A percentile compares a stretch with the other conserved stretches of the same genome.
Evolutionary conservation across 92 coral and sea anemone genomes (phyloP).

Genomic region (Porites cylindrica): DNA sequence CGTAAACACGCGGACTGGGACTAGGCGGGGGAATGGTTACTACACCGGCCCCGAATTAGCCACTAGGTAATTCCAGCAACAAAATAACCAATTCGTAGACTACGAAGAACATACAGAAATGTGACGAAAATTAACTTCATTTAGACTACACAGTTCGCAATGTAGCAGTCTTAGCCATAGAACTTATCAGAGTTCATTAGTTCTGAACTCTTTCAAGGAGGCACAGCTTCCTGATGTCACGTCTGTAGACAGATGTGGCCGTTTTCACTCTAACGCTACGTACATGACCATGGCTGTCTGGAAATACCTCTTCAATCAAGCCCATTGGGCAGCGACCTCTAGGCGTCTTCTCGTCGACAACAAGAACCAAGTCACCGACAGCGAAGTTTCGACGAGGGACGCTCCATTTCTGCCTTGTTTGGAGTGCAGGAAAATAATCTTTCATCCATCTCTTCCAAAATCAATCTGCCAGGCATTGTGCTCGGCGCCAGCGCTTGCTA

Average conservation of each 20-base stretch:
- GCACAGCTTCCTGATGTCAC: conserved; percentile 54
- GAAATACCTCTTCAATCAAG: conserved; percentile 42
- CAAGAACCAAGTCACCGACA: conserved; percentile 48
- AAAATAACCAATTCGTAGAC: too few species aligned
- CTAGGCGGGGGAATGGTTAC: too few species aligned
- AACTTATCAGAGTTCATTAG: too few species aligned
- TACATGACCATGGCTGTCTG: conserved; percentile 42
- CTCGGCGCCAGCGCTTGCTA: conserved; percentile 51
- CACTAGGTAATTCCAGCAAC: too few species aligned
- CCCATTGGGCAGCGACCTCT: conserved; percentile 48
- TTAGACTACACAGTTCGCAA: too few species aligned
- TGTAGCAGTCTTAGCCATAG: too few species aligned
- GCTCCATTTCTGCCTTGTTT: conserved; percentile 57
- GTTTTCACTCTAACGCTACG: conserved; percentile 36
- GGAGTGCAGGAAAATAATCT: conserved; percentile 64
- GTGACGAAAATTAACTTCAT: too few species aligned
- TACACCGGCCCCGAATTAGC: too few species aligned
- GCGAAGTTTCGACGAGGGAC: conserved; percentile 33
- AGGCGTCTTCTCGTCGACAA: conserved; percentile 30
- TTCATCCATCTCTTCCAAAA: conserved; percentile 64
- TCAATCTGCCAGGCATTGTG: conserved; percentile 44
- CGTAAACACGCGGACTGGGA: too few species aligned
- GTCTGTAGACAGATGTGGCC: conserved; percentile 31
- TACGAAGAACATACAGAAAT: too few species aligned
- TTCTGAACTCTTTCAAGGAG: background rate